phyloP scores from a whole-genome alignment of 2,113 vertebrate species.

The Chaenocephalus aceratus region DNA sequence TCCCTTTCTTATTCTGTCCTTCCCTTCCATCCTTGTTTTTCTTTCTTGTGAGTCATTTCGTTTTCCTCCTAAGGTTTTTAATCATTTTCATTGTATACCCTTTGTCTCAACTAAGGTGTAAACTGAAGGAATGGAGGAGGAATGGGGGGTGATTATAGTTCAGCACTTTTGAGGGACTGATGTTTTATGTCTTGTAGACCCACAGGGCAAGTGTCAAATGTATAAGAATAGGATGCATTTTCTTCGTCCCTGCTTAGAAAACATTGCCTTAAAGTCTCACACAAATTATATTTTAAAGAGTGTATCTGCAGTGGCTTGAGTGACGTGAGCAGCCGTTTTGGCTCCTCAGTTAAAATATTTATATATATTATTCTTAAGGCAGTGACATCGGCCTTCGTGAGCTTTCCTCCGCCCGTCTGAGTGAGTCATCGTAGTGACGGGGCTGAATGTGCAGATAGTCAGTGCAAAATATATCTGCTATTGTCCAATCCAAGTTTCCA shows the following conservation, averaged over 20 bases:
- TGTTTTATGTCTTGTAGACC: neutral
- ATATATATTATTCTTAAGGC: constrained; percentile 3
- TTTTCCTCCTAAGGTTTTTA: neutral
- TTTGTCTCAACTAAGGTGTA: neutral
- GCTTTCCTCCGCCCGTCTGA: constrained; percentile 1
- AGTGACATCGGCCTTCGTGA: constrained; percentile 31
- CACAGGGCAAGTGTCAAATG: neutral
- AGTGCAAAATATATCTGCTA: neutral
- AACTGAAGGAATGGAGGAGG: neutral
- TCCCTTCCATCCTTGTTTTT: neutral
- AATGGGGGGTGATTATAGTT: neutral
- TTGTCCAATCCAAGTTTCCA: neutral
- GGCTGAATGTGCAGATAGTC: constrained; percentile 11
- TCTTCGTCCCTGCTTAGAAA: constrained; percentile 2
- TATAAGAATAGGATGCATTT: constrained; percentile 8
- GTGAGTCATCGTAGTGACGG: constrained; percentile 1
- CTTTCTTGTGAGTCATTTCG: neutral
- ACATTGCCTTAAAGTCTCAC: constrained; percentile 21
- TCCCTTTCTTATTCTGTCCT: neutral
- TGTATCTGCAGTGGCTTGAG: constrained; percentile 16
- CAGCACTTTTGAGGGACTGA: constrained; percentile 1
- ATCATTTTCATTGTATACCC: neutral
- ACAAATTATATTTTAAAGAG: constrained; percentile 28
- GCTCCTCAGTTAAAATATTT: constrained; percentile 15
- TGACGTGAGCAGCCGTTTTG: constrained; percentile 32